Percentiles rank a stretch among this genome's conserved stretches.
These are phyloP conservation scores for Oreochromis niloticus DNA, from an alignment of 2,113 vertebrate genomes.

Conservation along the genomic window DNA sequence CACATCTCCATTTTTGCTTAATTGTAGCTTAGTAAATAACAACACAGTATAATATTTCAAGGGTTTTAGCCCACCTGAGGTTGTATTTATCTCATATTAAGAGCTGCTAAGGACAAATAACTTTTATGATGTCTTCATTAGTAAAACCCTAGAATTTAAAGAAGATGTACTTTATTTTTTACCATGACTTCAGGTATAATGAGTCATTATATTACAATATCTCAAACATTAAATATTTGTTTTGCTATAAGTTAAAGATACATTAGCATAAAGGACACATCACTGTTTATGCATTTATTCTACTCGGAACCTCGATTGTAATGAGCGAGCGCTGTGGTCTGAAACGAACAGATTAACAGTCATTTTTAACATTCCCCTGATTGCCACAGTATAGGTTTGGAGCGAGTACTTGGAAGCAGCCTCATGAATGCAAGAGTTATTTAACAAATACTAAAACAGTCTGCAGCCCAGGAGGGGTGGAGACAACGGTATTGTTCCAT, in stretches of 20 bases:
- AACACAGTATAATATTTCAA: neutral
- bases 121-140: neutral
- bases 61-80: neutral
- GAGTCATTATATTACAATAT: neutral
- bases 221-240: neutral
- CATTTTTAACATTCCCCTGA: slow-evolving; percentile 44
- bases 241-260: neutral
- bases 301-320: neutral
- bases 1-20: neutral
- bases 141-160: neutral
- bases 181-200: neutral
- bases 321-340: neutral
- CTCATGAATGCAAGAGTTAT: slow-evolving; percentile 58
- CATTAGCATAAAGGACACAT: neutral
- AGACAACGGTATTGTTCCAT: slow-evolving; percentile 62
- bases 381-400: slow-evolving; percentile 28
- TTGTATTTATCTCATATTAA: neutral
- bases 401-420: slow-evolving; percentile 16
- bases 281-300: slow-evolving; percentile 7
- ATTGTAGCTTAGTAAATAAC: neutral
- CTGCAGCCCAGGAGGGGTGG: slow-evolving; percentile 56
- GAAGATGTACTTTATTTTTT: neutral
- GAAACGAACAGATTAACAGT: slow-evolving; percentile 16
- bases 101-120: too few species aligned
- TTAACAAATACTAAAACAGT: slow-evolving; percentile 59